These are phyloP conservation scores for Cinclus cinclus DNA, from an alignment of 2,113 vertebrate genomes.

Conservation along the genomic window DNA sequence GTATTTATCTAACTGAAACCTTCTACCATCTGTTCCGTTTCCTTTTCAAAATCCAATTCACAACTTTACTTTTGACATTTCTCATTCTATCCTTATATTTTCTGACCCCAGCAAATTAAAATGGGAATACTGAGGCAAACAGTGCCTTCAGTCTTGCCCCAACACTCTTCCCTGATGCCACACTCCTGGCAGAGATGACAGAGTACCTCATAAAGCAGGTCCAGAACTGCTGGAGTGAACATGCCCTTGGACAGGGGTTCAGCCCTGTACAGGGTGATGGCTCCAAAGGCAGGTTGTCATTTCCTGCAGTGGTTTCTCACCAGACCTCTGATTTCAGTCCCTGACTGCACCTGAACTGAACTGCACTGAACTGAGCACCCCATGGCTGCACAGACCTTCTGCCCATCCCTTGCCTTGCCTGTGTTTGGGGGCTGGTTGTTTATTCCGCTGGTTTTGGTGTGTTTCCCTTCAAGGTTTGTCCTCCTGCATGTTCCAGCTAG, in stretches of 20 bases:
- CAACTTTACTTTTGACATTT: neutral
- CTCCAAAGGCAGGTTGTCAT: neutral
- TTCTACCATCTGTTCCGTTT: constrained; percentile 23
- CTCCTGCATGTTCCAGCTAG: neutral
- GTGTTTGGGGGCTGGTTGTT: neutral
- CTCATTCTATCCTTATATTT: neutral
- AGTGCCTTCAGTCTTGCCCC: neutral
- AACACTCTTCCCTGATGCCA: neutral
- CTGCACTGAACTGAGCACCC: neutral
- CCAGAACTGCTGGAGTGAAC: neutral
- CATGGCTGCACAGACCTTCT: neutral
- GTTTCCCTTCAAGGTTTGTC: neutral
- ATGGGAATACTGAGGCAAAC: neutral
- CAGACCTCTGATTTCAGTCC: neutral
- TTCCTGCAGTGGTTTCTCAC: neutral
- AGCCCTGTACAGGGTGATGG: neutral
- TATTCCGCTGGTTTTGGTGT: neutral
- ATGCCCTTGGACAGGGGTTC: fast-evolving
- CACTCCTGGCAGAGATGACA: neutral
- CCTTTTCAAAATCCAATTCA: constrained; percentile 18
- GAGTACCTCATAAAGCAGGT: neutral
- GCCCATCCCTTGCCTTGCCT: neutral
- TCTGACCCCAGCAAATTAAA: neutral
- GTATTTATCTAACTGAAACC: neutral
- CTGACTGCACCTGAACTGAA: neutral